Evolutionary conservation across 2,113 vertebrate genomes (phyloP), one percentile per base, ranked within the genome.

Genomic region (Paradisaea rubra): DNA sequence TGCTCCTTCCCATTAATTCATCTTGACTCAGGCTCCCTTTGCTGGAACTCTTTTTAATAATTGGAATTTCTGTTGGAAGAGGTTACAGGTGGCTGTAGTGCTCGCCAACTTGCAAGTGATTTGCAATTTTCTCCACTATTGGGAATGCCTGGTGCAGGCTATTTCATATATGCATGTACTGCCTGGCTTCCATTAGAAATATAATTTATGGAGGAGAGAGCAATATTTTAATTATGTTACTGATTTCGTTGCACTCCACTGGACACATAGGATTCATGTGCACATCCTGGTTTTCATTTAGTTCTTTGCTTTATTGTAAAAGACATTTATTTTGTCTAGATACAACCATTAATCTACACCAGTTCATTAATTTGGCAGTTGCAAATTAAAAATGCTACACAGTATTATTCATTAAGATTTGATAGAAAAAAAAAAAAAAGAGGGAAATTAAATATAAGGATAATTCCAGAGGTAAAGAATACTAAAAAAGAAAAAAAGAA

Each of bases 1-100:
- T 2, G 0, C n/a, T 73, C 28, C 77, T 37, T 74, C 47, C 84
- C n/a, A 50, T 42, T 49, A 78, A 63, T 56, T 79, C 30, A 44
- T 50, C 71, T 73, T 83, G 77, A 86, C 63, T 66, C 30, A 35
- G 25, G 42, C 68, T 73, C 57, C 45, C 87, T 93, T 65, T 81
- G 60, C 44, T 96, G 85, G 64, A 89, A 56, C 17, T 47, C 84
- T 87, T 81, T 93, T 84, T 70, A 93, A 86, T 80, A 93, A 95
- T 4, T 94, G 74, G 83, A 94, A 86, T 96, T 96, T 96, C 78
- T 79, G 86, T 89, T 95, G 94, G 66, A 97, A 96, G 94, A 94
- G 66, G 77, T 87, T 93, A 41, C 86, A 96, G 94, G 86, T 83
- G 78, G 65, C 81, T 94, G 91, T 61, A 73, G 81, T 47, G 57